These are phyloP conservation scores for Cantharis flavilabris DNA, from an alignment of 2,888 invertebrate species.

Conservation along the genomic window DNA sequence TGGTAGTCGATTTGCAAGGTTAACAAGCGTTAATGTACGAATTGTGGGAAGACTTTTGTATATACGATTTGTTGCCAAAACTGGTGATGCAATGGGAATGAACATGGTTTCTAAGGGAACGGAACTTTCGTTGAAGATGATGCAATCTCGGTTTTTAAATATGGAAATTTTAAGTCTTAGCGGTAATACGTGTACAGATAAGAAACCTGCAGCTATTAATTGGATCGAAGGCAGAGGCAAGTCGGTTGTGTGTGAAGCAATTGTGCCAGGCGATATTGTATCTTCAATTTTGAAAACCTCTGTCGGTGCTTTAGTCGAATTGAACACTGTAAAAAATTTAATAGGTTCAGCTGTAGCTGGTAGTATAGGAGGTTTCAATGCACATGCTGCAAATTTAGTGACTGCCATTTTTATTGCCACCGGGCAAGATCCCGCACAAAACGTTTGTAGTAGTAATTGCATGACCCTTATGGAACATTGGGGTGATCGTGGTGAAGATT, in stretches of 20 bases:
- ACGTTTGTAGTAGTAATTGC: slow-evolving; percentile 94
- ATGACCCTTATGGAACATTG: slow-evolving; percentile 92
- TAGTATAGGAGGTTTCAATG: slow-evolving; percentile 92
- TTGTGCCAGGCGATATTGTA: slow-evolving; percentile 76
- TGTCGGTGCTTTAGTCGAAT: slow-evolving; percentile 81
- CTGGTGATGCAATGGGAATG: slow-evolving; percentile 99
- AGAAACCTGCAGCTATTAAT: slow-evolving; percentile 96
- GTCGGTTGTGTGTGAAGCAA: slow-evolving; percentile 92
- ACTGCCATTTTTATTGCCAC: slow-evolving; percentile 97
- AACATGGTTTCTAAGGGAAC: slow-evolving; percentile 99
- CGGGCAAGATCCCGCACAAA: slow-evolving; percentile 98
- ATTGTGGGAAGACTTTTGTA: slow-evolving; percentile 90
- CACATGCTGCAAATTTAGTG: slow-evolving; percentile 98
- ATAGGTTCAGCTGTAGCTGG: slow-evolving; percentile 95
- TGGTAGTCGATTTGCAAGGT: slow-evolving; percentile 87
- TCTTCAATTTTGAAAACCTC: slow-evolving; percentile 83
- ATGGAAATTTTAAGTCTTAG: slow-evolving; percentile 94
- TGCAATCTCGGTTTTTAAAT: slow-evolving; percentile 78
- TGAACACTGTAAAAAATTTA: slow-evolving; percentile 92
- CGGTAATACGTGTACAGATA: slow-evolving; percentile 97
- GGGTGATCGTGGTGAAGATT: slow-evolving; percentile 75
- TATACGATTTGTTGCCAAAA: slow-evolving; percentile 89
- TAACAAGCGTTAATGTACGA: slow-evolving; percentile 78
- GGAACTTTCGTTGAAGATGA: slow-evolving; percentile 79
- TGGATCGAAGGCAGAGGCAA: slow-evolving; percentile 98